Evolutionary conservation across 1,140 invertebrate genomes (phyloP), one percentile per base, ranked within the genome.

Genomic region (Epicauta chinensis): DNA sequence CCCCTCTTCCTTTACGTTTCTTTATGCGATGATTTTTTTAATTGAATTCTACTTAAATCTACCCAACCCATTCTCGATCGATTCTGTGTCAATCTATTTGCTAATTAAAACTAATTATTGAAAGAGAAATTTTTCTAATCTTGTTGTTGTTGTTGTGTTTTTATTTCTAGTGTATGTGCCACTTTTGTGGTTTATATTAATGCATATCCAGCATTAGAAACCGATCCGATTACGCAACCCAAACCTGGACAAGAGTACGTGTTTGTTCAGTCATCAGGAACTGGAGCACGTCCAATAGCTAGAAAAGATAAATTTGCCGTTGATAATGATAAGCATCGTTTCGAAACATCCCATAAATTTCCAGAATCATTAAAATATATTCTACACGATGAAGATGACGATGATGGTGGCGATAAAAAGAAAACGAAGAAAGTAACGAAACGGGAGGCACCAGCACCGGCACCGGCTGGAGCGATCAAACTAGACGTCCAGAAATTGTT

Each of bases 281-380:
- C 58, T 6, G 59, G 59, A 16, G 57, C 65, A 2, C 53, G 58
- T 34, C 60, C 65, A 3, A 61, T 67, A 13, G 48, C 56, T 10
- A 57, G 60, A 37, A 67, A 71, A 52, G 62, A 66, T 16, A 69
- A 70, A 50, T 46, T 42, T 11, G 53, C 56, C 1, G 49, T 55
- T 16, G 59, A 66, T n/a, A n/a, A n/a, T n/a, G n/a, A 40, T 37
- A 56, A 23, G 36, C 50, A 34, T 7, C 23, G 23, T 13, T 71
- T 71, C 48, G 67, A 71, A 61, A 71, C 69, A 2, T 56, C 67
- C 0, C 69, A 71, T 39, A 71, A 71, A 59, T 38, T 68, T 36
- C 69, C 69, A 23, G 53, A 61, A 14, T 59, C 57, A 16, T 40
- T 70, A 1, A 66, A 60, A 1, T 67, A 59, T 36, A 17, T 47